phyloP scores from a whole-genome alignment of 2,113 vertebrate species.

The Charina bottae region DNA sequence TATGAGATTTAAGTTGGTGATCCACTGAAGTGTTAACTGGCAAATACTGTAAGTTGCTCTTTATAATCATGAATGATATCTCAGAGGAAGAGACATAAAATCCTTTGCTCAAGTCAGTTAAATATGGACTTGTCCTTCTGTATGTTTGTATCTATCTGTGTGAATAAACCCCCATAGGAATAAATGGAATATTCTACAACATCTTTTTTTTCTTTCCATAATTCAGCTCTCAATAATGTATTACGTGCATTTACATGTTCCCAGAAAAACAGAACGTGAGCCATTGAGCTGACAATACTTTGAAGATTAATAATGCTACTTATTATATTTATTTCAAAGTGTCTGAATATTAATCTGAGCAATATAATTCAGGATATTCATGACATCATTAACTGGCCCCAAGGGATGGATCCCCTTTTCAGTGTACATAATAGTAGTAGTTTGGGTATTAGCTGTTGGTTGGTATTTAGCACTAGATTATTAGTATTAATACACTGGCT shows the following conservation, averaged over 20 bases:
- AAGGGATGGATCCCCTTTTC: neutral
- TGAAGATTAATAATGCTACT: neutral
- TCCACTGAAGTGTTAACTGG: neutral
- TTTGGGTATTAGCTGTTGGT: neutral
- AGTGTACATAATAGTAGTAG: neutral
- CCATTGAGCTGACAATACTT: neutral
- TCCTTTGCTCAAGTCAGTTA: neutral
- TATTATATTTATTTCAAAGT: neutral
- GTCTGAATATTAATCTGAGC: neutral
- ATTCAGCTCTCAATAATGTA: slow-evolving; percentile 4
- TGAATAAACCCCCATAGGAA: neutral
- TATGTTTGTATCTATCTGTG: neutral
- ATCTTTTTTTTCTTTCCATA: neutral
- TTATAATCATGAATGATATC: neutral
- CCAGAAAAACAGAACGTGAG: neutral
- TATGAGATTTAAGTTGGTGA: neutral
- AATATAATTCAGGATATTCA: neutral
- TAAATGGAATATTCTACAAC: neutral
- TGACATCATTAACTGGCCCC: neutral
- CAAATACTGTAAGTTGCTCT: neutral
- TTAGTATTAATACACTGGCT: neutral
- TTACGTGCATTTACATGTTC: neutral
- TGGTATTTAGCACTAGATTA: slow-evolving; percentile 5
- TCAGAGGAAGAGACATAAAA: neutral
- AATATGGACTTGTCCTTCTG: neutral